Conservation (phyloP, 1,140 invertebrate species). For the Tribolium castaneum region DNA sequence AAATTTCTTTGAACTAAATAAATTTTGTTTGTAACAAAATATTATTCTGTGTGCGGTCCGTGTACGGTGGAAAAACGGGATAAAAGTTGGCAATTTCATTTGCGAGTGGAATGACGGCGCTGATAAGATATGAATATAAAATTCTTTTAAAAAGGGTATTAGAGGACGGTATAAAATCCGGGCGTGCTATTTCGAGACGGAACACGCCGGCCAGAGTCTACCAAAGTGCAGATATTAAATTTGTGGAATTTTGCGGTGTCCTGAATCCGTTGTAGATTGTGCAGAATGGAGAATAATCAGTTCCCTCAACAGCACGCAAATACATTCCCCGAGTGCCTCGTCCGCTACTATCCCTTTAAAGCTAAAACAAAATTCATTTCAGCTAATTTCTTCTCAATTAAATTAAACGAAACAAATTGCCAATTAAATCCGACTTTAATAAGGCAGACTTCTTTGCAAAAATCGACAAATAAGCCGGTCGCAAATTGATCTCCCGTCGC, state of each 20-base stretch:
- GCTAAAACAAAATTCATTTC: constrained; percentile 32
- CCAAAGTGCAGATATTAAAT: constrained; percentile 54
- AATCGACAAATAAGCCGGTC: constrained; percentile 6
- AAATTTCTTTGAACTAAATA: too few species aligned
- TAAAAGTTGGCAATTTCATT: too few species aligned
- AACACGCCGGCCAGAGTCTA: not conserved
- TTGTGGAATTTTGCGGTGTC: constrained; percentile 55
- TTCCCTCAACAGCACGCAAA: constrained; percentile 19
- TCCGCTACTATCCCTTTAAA: constrained; percentile 28
- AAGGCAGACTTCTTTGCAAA: not conserved
- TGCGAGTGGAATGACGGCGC: not conserved
- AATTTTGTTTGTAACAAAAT: too few species aligned
- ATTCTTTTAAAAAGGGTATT: not conserved
- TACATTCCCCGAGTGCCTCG: constrained; percentile 38
- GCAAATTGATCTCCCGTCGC: constrained; percentile 12
- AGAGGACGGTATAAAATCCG: not conserved
- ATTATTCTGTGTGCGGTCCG: too few species aligned
- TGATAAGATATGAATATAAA: constrained; percentile 1
- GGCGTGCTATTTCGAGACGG: not conserved
- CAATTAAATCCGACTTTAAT: constrained; percentile 16
- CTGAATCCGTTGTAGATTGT: constrained; percentile 39
- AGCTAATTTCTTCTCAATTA: constrained; percentile 36
- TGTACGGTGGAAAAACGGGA: too few species aligned
- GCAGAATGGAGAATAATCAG: constrained; percentile 38
- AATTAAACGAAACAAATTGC: constrained; percentile 25